These are phyloP conservation scores for Orchesella cincta DNA, from an alignment of 1,140 invertebrate genomes.

Conservation along the genomic window DNA sequence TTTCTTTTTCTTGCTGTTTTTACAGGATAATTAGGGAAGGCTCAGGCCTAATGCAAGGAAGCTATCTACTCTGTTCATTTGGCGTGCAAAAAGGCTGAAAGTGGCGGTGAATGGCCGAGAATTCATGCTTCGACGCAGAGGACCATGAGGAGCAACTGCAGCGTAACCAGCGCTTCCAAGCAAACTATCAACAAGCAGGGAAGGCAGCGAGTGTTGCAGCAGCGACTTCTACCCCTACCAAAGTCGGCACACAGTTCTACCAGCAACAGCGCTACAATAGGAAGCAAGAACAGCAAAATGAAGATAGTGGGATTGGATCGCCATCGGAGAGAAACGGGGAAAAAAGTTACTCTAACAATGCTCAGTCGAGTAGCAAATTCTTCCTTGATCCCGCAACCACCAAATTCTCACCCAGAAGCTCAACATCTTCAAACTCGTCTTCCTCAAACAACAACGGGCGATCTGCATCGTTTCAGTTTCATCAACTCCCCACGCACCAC, in stretches of 20 bases:
- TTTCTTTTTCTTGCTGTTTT: constrained; percentile 2
- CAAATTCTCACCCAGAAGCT: constrained; percentile 21
- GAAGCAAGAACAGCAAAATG: background rate
- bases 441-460: constrained; percentile 18
- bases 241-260: background rate
- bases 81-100: constrained; percentile 18
- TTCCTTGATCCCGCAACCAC: constrained; percentile 16
- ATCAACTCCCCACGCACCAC: background rate
- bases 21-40: constrained; percentile 20
- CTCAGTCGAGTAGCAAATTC: constrained; percentile 18
- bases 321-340: constrained; percentile 18
- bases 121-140: constrained; percentile 38
- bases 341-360: constrained; percentile 30
- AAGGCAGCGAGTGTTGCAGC: background rate
- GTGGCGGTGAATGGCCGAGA: constrained; percentile 43
- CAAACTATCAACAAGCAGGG: background rate
- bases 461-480: background rate
- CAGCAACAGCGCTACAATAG: background rate
- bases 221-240: background rate
- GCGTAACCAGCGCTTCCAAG: constrained; percentile 36
- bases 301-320: constrained; percentile 21
- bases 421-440: background rate
- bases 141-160: constrained; percentile 39
- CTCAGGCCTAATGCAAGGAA: background rate
- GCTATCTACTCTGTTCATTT: constrained; percentile 2